Percentiles rank a stretch among this genome's conserved stretches.
These are phyloP conservation scores for Theristicus caerulescens DNA, from an alignment of 2,113 vertebrate species.

Conservation along the genomic window DNA sequence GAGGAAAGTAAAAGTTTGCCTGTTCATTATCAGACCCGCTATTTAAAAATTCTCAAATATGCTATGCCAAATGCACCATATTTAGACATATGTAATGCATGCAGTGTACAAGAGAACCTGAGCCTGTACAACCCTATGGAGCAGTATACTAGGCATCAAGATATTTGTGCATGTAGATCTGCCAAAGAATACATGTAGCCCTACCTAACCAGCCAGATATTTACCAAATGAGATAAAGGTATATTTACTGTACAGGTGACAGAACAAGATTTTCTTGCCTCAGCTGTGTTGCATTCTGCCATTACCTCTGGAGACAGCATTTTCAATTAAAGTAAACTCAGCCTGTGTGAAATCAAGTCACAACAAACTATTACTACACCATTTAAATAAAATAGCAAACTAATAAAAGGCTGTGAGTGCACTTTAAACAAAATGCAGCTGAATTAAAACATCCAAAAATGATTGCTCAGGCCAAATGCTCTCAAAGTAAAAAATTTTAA, in stretches of 20 bases:
- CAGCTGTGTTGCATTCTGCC: not conserved
- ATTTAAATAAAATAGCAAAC: not conserved
- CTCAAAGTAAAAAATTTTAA: not conserved
- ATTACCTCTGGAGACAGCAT: not conserved
- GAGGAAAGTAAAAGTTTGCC: not conserved
- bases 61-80: not conserved
- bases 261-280: not conserved
- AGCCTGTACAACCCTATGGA: not conserved
- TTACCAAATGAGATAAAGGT: not conserved
- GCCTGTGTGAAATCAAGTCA: not conserved
- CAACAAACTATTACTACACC: not conserved
- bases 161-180: not conserved
- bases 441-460: not conserved
- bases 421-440: not conserved
- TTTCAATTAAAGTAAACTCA: not conserved
- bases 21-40: not conserved
- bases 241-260: not conserved
- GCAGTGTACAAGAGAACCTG: not conserved
- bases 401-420: not conserved
- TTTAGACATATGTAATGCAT: not conserved
- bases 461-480: not conserved
- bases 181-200: not conserved
- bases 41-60: not conserved
- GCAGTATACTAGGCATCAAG: not conserved
- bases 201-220: not conserved